Conservation (phyloP, 2,888 invertebrate genomes). For the Microctonus brassicae region DNA sequence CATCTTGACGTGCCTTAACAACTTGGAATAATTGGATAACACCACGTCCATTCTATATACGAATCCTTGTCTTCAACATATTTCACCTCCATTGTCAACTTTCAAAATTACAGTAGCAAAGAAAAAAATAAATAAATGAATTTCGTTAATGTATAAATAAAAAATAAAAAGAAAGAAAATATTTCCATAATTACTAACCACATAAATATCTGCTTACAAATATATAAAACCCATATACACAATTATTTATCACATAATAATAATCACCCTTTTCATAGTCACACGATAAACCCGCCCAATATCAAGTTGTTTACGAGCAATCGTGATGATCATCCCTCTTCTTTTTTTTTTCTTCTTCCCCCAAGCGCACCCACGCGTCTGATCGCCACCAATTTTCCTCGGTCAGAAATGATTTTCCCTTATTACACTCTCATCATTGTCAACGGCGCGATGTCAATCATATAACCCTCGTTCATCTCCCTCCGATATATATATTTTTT, state of each 20-base stretch:
- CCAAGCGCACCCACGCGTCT: constrained; percentile 9
- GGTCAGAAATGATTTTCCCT: constrained; percentile 56
- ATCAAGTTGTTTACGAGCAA: constrained; percentile 8
- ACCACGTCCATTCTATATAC: constrained; percentile 45
- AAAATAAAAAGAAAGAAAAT: background rate
- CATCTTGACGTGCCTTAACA: constrained; percentile 70
- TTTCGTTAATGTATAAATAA: background rate
- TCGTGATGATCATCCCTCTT: background rate
- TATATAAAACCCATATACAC: background rate
- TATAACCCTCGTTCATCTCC: constrained; percentile 36
- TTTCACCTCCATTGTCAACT: background rate
- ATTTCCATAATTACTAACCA: background rate
- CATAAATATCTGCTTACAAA: background rate
- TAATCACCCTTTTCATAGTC: background rate
- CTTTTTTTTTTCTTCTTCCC: constrained; percentile 6
- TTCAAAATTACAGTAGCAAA: background rate
- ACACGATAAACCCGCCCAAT: background rate
- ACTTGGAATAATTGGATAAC: constrained; percentile 70
- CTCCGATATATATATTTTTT: background rate
- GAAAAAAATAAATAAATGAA: background rate
- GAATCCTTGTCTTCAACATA: constrained; percentile 12
- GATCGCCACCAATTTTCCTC: constrained; percentile 48
- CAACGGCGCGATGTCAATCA: constrained; percentile 49
- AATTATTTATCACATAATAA: constrained; percentile 1
- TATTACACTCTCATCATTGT: constrained; percentile 49